Base-by-base conservation (phyloP, 2,888 invertebrate species). In the Lydus trimaculatus region DNA sequence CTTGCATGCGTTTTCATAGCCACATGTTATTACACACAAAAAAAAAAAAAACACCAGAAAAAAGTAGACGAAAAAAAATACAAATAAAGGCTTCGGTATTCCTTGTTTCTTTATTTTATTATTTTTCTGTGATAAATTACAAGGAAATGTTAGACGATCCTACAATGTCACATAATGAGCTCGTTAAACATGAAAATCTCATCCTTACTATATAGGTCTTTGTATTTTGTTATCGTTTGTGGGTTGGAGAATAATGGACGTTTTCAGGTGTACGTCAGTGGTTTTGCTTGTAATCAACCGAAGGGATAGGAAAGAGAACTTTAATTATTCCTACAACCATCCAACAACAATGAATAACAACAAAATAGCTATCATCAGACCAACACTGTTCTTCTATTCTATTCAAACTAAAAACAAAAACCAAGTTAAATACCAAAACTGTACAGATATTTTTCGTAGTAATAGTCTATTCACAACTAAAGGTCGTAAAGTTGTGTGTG, bases 401-500 rank as follows among this genome's bases (percentile, higher is more conserved):
- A n/a, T n/a, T n/a, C n/a, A n/a, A n/a, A n/a, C n/a, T n/a, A n/a
- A n/a, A n/a, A n/a, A n/a, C n/a, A n/a, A n/a, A n/a, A n/a, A n/a
- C n/a, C n/a, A n/a, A n/a, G 61, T 43, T 56, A 65, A 63, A 58
- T 67, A 66, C 17, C 17, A 33, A 33, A 33, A 33, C 11, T 33
- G 9, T 43, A 43, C 7, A n/a, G 6, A 17, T 17, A 43, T 43
- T 43, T 43, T 43, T 43, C 43, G 17, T 43, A 17, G 6, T 43
- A 36, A 4, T 33, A 33, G 5, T 39, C 39, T 15, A 15, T 17
- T 17, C 20, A 20, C 2, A 48, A 20, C 71, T 71, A 76, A 75
- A 77, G 74, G 76, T 79, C 77, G 79, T 81, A 80, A 81, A 80
- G 79, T 74, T 75, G 71, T 71, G 73, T 74, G n/a, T 77, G 75